Conservation (phyloP, 2,888 invertebrate species). For the Pachymerium ferrugineum region DNA sequence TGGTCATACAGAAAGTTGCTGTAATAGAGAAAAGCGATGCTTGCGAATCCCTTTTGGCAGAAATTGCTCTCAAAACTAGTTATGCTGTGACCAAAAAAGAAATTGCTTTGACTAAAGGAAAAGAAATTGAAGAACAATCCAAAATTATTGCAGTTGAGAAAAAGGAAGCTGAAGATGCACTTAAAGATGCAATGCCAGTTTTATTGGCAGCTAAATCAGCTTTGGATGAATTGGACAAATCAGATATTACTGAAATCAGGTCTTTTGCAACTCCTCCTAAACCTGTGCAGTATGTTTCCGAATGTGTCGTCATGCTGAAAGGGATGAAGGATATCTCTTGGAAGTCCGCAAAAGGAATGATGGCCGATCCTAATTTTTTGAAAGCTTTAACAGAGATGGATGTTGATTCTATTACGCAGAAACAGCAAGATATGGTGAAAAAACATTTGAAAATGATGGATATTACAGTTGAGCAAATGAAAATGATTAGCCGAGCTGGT, state of each 20-base stretch:
- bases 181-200: slow-evolving; percentile 77
- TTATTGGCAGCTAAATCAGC: slow-evolving; percentile 74
- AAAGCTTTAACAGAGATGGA: slow-evolving; percentile 77
- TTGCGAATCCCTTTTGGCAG: slow-evolving; percentile 69
- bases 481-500: slow-evolving; percentile 74
- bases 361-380: slow-evolving; percentile 83
- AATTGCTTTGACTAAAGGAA: slow-evolving; percentile 71
- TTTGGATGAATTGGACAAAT: slow-evolving; percentile 74
- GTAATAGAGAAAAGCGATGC: slow-evolving; percentile 74
- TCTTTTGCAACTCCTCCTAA: slow-evolving; percentile 88
- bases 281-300: slow-evolving; percentile 80
- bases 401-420: slow-evolving; percentile 50
- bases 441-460: slow-evolving; percentile 43
- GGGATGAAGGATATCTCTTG: slow-evolving; percentile 79
- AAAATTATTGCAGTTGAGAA: slow-evolving; percentile 73
- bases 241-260: slow-evolving; percentile 85
- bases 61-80: slow-evolving; percentile 59
- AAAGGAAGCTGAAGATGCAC: slow-evolving; percentile 68
- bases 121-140: slow-evolving; percentile 75
- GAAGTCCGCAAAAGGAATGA: slow-evolving; percentile 86
- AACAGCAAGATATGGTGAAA: slow-evolving; percentile 46
- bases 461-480: slow-evolving; percentile 67
- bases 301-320: slow-evolving; percentile 79
- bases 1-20: slow-evolving; percentile 74
- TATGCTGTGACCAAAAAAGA: slow-evolving; percentile 69